phyloP scores from a whole-genome alignment of 1,140 invertebrate species.

The Bombus superbus region DNA sequence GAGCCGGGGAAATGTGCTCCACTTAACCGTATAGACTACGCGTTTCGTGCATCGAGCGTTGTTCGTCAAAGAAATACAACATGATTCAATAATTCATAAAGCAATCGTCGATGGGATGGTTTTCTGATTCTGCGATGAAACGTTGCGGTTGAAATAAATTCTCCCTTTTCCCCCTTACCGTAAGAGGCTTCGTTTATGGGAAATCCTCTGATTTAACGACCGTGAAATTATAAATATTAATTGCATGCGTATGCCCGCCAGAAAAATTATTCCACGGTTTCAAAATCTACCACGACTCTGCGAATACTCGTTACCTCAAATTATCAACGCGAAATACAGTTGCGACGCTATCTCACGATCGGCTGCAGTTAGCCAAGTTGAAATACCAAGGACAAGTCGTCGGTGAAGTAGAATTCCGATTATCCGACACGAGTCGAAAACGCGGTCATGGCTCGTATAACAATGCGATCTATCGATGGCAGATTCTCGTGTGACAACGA shows the following conservation, averaged over 20 bases:
- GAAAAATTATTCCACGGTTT: neutral
- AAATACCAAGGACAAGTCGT: too few relatives aligned
- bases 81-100: constrained; percentile 21
- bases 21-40: constrained; percentile 1
- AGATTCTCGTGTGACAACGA: too few relatives aligned
- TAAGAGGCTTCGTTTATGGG: neutral
- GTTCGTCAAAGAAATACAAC: neutral
- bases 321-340: too few relatives aligned
- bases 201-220: neutral
- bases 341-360: too few relatives aligned
- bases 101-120: neutral
- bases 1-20: neutral
- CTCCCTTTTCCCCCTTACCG: neutral
- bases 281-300: neutral
- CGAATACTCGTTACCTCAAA: neutral
- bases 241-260: rapidly evolving
- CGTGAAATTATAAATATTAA: neutral
- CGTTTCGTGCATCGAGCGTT: neutral
- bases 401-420: too few relatives aligned
- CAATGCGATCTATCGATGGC: too few relatives aligned
- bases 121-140: constrained; percentile 7
- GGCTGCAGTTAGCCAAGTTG: too few relatives aligned
- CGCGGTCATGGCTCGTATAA: too few relatives aligned
- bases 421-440: too few relatives aligned
- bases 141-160: neutral